Evolutionary conservation across 2,113 vertebrate genomes (phyloP), one percentile per base, ranked within the genome.

Genomic region (Osmerus mordax): DNA sequence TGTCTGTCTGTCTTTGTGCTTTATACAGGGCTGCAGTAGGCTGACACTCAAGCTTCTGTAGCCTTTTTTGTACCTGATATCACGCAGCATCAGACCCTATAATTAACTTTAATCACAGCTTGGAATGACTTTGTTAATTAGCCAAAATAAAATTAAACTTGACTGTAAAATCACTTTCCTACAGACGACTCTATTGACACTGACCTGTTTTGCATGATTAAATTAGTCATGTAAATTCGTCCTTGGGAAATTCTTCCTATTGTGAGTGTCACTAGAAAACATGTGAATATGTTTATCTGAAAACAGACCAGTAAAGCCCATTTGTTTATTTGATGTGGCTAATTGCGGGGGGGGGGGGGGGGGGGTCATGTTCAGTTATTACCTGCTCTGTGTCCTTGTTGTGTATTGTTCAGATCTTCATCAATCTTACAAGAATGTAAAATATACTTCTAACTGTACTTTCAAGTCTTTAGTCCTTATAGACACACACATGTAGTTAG

Each of bases 61-160:
- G 74, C 76, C 75, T 59, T 79, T 86, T 52, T 64, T 76, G 65
- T 78, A 72, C 79, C 69, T 85, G 85, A 78, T 82, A 84, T 84
- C 79, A 78, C 76, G 74, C 67, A 67, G 55, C 65, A 83, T 85
- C 75, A 85, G 83, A 86, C 52, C 71, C 77, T 86, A 62, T 80
- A 80, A 84, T 89, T 87, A 74, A 74, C 84, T 80, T 79, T 87
- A 90, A 87, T 89, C 73, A 69, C 36, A 14, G 67, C 74, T 71
- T 78, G 81, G 82, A 88, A 89, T 76, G 56, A 19, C 68, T 80
- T 79, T 71, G 75, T 82, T 69, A 69, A 54, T 29, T 79, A 79
- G 2, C 32, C 7, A 36, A 74, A 77, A 76, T 66, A 74, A 54
- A 62, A 74, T 78, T 82, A 75, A 82, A 77, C 68, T 83, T 76